Evolutionary conservation across 1,140 invertebrate genomes (phyloP), one percentile per base, ranked within the genome.

Genomic region (Lutraria rhynchaena): DNA sequence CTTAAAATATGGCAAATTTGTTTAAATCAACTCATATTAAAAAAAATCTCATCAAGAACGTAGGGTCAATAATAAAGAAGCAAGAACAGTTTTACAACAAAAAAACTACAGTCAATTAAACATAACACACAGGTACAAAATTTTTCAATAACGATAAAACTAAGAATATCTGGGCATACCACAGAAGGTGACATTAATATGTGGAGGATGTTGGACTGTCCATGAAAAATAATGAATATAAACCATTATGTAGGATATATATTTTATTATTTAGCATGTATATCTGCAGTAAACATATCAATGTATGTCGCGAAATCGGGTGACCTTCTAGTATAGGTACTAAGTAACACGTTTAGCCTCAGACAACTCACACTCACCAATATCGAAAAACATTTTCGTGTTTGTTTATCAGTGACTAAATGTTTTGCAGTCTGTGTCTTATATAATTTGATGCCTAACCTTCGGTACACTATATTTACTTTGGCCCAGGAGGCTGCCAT

Each of bases 401-500:
- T 3, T 5, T 49, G 29, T 24, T 9, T 9, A 13, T 3, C 1
- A n/a, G 19, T n/a, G 7, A 13, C 3, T 19, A 67, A n/a, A 29
- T 67, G 1, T 49, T 67, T 49, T 17, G 44, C 5, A 46, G 1
- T 49, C 3, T 51, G 24, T 41, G 22, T 53, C 33, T 53, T 83
- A 24, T 69, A 77, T 5, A 69, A 35, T 55, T 83, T 84, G 0
- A 75, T 70, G 24, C 78, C 80, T 27, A 57, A 73, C 29, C 58
- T 71, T 57, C 33, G 15, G 57, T 82, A 85, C 57, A 71, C 29
- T 51, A 33, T 67, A 78, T 76, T 85, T 57, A 82, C 65, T 19
- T 29, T 49, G 49, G 73, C 71, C 83, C 83, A 85, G 83, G 83
- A 85, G 78, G 83, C 83, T 82, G 83, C 53, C 83, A 85, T 85